These are phyloP conservation scores for Mellilla xanthometata DNA, from an alignment of 2,888 invertebrate genomes.

Conservation along the genomic window DNA sequence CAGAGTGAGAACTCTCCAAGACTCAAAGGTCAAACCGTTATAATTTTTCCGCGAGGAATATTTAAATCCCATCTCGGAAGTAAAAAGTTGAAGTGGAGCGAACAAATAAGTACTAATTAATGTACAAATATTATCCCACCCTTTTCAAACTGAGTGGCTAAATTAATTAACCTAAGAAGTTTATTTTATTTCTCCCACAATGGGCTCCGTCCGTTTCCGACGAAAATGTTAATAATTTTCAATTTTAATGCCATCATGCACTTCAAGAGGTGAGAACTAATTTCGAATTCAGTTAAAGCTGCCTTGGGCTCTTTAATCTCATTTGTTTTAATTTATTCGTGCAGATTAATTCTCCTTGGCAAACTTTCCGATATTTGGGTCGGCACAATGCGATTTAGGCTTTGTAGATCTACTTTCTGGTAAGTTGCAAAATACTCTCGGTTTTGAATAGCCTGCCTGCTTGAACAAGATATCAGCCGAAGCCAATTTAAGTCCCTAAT, in stretches of 20 bases:
- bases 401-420: constrained; percentile 4
- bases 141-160: constrained; percentile 19
- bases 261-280: constrained; percentile 73
- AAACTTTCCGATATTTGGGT: constrained; percentile 52
- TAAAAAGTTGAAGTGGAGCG: constrained; percentile 11
- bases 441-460: neutral
- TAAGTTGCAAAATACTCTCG: no score
- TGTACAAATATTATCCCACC: constrained; percentile 23
- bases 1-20: no score
- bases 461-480: neutral
- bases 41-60: constrained; percentile 1
- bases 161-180: constrained; percentile 35
- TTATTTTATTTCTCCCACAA: constrained; percentile 30
- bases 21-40: constrained; percentile 2
- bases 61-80: constrained; percentile 7
- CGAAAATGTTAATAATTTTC: constrained; percentile 63
- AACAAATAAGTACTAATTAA: constrained; percentile 23
- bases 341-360: constrained; percentile 66
- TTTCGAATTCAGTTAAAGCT: constrained; percentile 73
- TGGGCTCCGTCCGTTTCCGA: constrained; percentile 25
- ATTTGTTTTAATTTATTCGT: constrained; percentile 80
- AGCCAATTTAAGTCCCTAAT: no score
- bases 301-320: constrained; percentile 70
- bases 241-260: constrained; percentile 77
- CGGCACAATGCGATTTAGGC: constrained; percentile 33